Evolutionary conservation across 2,113 vertebrate species (phyloP).

Genomic region (Scophthalmus maximus): DNA sequence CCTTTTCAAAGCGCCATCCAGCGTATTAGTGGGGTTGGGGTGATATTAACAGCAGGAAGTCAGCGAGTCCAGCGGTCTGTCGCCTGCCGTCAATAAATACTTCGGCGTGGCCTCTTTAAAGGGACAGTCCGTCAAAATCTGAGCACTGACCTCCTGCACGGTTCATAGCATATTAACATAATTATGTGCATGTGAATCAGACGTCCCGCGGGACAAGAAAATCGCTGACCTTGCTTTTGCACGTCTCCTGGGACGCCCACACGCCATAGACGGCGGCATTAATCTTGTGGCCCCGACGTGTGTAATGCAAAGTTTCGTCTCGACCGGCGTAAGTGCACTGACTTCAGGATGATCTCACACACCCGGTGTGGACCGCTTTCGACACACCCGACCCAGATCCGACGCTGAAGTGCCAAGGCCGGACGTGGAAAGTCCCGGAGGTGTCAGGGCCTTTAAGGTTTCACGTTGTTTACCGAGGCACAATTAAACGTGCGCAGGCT

Average conservation of each 20-base stretch:
- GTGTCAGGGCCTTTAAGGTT: constrained; percentile 12
- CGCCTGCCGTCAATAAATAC: too few relatives aligned
- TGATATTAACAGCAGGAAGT: constrained; percentile 46
- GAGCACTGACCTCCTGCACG: neutral
- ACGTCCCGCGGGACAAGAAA: too few relatives aligned
- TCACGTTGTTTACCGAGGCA: constrained; percentile 8
- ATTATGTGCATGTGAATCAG: too few relatives aligned
- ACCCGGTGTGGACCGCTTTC: constrained; percentile 24
- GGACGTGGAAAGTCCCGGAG: constrained; percentile 48
- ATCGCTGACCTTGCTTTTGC: too few relatives aligned
- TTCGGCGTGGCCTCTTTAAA: neutral
- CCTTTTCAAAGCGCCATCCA: too few relatives aligned
- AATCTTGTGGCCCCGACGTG: constrained; percentile 62
- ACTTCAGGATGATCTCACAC: constrained; percentile 61
- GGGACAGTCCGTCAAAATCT: neutral
- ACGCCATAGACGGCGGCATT: too few relatives aligned
- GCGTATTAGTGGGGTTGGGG: neutral
- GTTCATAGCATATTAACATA: too few relatives aligned
- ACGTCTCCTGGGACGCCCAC: too few relatives aligned
- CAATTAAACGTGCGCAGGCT: constrained; percentile 14
- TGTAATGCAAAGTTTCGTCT: constrained; percentile 59
- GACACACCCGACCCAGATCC: constrained; percentile 43
- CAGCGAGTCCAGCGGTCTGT: constrained; percentile 16
- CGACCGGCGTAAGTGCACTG: constrained; percentile 17
- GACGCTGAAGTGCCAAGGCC: constrained; percentile 17